phyloP scores from a whole-genome alignment of 2,888 invertebrate species.

The Chironomus riparius region DNA sequence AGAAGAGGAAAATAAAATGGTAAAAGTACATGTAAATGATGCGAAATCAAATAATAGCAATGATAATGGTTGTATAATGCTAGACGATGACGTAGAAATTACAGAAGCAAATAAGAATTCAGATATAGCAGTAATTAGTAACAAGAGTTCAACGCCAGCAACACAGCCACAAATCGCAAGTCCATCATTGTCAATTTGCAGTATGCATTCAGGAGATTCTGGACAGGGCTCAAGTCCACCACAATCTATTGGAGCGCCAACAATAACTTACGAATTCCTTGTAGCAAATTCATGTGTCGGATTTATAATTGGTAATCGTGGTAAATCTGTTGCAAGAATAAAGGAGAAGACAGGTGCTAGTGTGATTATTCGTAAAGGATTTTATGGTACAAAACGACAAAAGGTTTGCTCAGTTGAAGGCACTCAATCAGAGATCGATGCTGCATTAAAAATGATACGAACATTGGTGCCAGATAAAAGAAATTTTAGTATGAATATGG shows the following conservation, averaged over 20 bases:
- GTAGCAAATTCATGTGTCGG: slow-evolving; percentile 72
- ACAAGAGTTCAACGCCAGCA: neutral
- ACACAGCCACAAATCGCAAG: slow-evolving; percentile 37
- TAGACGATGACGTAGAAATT: slow-evolving; percentile 11
- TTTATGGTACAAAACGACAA: slow-evolving; percentile 45
- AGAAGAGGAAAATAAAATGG: neutral
- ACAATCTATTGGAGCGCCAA: slow-evolving; percentile 37
- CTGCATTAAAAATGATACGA: slow-evolving; percentile 74
- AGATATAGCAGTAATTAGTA: neutral
- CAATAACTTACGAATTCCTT: slow-evolving; percentile 51
- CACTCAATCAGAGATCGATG: slow-evolving; percentile 64
- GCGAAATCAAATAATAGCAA: neutral
- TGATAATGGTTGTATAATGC: slow-evolving; percentile 13
- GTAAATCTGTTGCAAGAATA: slow-evolving; percentile 70
- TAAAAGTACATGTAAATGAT: slow-evolving; percentile 27
- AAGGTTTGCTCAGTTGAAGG: slow-evolving; percentile 82
- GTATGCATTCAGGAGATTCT: slow-evolving; percentile 40
- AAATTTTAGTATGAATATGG: slow-evolving; percentile 69
- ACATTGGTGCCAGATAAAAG: slow-evolving; percentile 73
- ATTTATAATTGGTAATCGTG: slow-evolving; percentile 75
- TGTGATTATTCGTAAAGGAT: slow-evolving; percentile 56
- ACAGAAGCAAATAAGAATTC: neutral
- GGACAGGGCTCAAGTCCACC: slow-evolving; percentile 41
- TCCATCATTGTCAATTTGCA: slow-evolving; percentile 52
- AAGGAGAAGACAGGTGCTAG: slow-evolving; percentile 69